Percentiles rank a stretch among this genome's conserved stretches.
Evolutionary conservation across 2,888 invertebrate species (phyloP).

Genomic region (Platycheirus rosarum): DNA sequence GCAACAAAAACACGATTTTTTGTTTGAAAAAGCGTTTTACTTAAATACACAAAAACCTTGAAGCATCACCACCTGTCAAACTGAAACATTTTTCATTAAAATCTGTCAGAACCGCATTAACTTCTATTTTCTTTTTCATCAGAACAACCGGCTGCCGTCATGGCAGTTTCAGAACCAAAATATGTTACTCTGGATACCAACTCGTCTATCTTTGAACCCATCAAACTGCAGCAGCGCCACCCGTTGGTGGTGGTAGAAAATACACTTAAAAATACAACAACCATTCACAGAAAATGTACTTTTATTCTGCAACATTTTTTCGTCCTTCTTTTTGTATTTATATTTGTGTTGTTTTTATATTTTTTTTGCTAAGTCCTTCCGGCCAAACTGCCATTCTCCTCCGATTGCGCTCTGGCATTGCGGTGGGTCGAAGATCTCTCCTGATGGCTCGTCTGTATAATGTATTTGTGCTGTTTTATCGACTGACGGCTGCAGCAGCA

Average conservation of each 20-base stretch:
- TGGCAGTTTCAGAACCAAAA: slow-evolving; percentile 41
- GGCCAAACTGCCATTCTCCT: slow-evolving; percentile 46
- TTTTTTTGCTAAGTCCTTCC: slow-evolving; percentile 38
- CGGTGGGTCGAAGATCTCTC: slow-evolving; percentile 9
- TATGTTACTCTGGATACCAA: slow-evolving; percentile 36
- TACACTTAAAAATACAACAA: slow-evolving; percentile 41
- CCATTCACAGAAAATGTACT: slow-evolving; percentile 57
- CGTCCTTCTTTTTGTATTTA: slow-evolving; percentile 16
- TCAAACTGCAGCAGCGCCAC: not conserved
- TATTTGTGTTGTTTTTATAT: slow-evolving; percentile 9
- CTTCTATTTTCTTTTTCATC: not conserved
- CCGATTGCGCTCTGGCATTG: slow-evolving; percentile 6
- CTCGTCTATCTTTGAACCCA: not conserved
- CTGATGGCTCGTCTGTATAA: slow-evolving; percentile 19
- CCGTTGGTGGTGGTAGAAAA: slow-evolving; percentile 6
- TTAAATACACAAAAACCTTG: slow-evolving; percentile 53
- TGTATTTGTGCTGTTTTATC: slow-evolving; percentile 52
- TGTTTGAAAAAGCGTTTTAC: slow-evolving; percentile 48
- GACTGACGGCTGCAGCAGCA: slow-evolving; percentile 56
- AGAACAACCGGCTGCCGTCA: slow-evolving; percentile 25
- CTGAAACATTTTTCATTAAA: slow-evolving; percentile 68
- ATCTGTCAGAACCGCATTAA: slow-evolving; percentile 56
- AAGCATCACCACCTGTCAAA: slow-evolving; percentile 69
- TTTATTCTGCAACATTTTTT: slow-evolving; percentile 58
- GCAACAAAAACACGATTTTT: slow-evolving; percentile 4